Evolutionary conservation across 2,888 invertebrate species (phyloP).

Genomic region (Sipunculus nudus): DNA sequence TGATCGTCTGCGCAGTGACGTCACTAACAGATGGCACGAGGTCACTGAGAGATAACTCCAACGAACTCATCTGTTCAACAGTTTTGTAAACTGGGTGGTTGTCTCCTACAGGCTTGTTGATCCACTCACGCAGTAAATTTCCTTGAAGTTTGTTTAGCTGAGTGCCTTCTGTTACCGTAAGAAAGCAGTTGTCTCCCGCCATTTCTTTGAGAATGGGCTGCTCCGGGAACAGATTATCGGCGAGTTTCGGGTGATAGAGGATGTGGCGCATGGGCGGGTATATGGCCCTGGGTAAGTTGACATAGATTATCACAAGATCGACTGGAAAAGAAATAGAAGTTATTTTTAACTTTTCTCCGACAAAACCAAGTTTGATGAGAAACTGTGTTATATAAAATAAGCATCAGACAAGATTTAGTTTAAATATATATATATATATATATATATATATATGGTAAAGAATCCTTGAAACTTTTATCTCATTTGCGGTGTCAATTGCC

Average conservation of each 20-base stretch:
- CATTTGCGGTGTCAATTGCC: background rate
- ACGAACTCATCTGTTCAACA: constrained; percentile 9
- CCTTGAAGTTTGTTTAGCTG: constrained; percentile 28
- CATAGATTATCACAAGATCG: constrained; percentile 30
- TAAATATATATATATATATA: too few species aligned
- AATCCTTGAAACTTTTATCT: background rate
- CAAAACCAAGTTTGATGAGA: too few species aligned
- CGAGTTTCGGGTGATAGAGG: constrained; percentile 32
- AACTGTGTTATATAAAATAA: too few species aligned
- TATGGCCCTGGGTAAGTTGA: constrained; percentile 24
- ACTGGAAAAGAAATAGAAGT: constrained; percentile 17
- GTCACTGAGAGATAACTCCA: background rate
- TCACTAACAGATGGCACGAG: background rate
- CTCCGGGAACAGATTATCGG: constrained; percentile 30
- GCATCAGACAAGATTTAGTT: too few species aligned
- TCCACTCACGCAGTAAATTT: constrained; percentile 33
- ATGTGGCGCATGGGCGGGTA: constrained; percentile 27
- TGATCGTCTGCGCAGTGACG: background rate
- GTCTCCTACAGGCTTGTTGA: constrained; percentile 20
- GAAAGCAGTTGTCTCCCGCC: constrained; percentile 21
- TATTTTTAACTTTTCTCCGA: too few species aligned
- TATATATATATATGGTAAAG: background rate
- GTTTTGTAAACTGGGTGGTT: constrained; percentile 29
- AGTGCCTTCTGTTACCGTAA: constrained; percentile 24
- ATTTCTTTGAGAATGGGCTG: constrained; percentile 27